These are phyloP conservation scores for Cerastoderma edule DNA, from an alignment of 2,888 invertebrate species.

Conservation along the genomic window DNA sequence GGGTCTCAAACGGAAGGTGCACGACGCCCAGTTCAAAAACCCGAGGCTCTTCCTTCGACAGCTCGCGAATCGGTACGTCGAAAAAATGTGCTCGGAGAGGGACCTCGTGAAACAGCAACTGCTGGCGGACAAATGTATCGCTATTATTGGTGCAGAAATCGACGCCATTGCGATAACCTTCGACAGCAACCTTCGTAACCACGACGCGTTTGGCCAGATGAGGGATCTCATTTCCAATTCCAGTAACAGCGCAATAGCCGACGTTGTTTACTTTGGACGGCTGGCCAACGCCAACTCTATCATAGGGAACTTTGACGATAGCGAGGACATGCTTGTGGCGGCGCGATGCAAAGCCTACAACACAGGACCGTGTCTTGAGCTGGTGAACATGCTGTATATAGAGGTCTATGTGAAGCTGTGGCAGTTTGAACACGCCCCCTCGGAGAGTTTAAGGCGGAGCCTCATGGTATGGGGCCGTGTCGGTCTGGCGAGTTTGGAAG, in stretches of 20 bases:
- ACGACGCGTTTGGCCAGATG: conserved; percentile 49
- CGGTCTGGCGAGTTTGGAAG: conserved; percentile 51
- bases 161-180: conserved; percentile 10
- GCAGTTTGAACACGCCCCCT: conserved; percentile 51
- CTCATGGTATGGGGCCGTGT: conserved; percentile 52
- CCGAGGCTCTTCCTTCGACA: conserved; percentile 40
- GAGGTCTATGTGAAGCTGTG: conserved; percentile 60
- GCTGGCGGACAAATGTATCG: conserved; percentile 44
- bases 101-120: conserved; percentile 28
- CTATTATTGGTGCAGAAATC: conserved; percentile 31
- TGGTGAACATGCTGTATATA: conserved; percentile 59
- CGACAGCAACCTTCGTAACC: conserved; percentile 39
- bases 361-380: conserved; percentile 55
- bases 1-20: conserved; percentile 41
- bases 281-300: conserved; percentile 53
- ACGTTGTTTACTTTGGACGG: conserved; percentile 47
- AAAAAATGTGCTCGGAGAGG: conserved; percentile 30
- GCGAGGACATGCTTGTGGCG: conserved; percentile 39
- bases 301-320: conserved; percentile 35
- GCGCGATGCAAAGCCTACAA: conserved; percentile 52
- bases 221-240: conserved; percentile 31
- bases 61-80: conserved; percentile 31
- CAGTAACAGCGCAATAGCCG: conserved; percentile 48
- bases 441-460: conserved; percentile 25
- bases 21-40: conserved; percentile 47